Percentiles rank a stretch among this genome's conserved stretches.
These are phyloP conservation scores for Petroica traversi DNA, from an alignment of 2,113 vertebrate species.

Conservation along the genomic window DNA sequence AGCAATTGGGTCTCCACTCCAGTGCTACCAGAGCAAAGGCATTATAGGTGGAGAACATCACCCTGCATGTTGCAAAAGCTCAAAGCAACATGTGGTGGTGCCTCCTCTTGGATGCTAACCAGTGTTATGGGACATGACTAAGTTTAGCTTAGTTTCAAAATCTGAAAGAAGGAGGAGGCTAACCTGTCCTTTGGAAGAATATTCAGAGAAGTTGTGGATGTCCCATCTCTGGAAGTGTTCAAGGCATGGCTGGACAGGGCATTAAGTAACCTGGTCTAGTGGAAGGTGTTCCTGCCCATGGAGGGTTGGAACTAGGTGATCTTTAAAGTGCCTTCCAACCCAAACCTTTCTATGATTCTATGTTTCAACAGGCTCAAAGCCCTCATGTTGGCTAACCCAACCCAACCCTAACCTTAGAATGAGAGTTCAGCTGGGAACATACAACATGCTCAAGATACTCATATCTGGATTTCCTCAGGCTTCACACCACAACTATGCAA, in stretches of 20 bases:
- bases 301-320: background rate
- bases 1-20: background rate
- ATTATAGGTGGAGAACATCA: background rate
- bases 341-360: background rate
- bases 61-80: background rate
- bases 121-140: background rate
- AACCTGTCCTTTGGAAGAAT: background rate
- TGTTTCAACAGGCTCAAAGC: background rate
- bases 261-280: background rate
- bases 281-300: background rate
- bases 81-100: rapidly evolving
- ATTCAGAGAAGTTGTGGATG: background rate
- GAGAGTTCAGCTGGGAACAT: background rate
- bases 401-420: background rate
- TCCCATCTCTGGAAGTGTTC: background rate
- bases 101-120: background rate
- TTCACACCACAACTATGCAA: background rate
- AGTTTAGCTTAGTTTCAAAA: background rate
- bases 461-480: background rate
- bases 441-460: background rate
- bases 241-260: background rate
- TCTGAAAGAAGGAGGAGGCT: background rate
- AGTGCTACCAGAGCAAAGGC: background rate
- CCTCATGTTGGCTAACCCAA: background rate
- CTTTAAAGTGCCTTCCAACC: background rate